Conservation (phyloP, 2,113 vertebrate genomes). For the Myodes glareolus region DNA sequence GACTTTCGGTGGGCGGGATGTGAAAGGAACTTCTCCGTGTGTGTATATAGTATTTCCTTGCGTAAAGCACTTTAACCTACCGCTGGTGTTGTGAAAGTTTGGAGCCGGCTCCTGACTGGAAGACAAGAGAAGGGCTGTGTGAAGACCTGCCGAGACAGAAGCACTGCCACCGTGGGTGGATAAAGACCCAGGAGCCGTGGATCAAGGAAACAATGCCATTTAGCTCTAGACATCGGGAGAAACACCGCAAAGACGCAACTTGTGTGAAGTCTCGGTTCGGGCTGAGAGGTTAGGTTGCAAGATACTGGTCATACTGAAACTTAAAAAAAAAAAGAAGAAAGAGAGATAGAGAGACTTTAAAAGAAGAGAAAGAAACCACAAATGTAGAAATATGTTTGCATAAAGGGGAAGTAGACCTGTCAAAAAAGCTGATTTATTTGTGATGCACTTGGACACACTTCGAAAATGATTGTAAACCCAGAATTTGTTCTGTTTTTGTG, state of each 20-base stretch:
- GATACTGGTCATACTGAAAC: conserved; percentile 68
- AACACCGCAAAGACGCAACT: conserved; percentile 69
- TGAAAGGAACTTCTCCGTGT: conserved; percentile 69
- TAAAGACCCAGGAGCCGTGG: neutral
- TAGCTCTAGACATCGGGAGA: conserved; percentile 74
- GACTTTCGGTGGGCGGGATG: conserved; percentile 78
- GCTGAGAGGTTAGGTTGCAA: conserved; percentile 77
- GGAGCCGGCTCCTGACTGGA: conserved; percentile 78
- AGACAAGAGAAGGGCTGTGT: conserved; percentile 55
- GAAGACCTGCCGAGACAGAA: conserved; percentile 80
- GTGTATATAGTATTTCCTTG: conserved; percentile 85
- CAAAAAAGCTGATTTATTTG: conserved; percentile 63
- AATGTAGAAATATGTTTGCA: conserved; percentile 69
- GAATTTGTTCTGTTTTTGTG: conserved; percentile 84
- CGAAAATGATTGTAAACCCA: conserved; percentile 78
- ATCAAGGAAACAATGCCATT: conserved; percentile 70
- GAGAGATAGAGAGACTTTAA: conserved; percentile 67
- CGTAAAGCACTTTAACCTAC: conserved; percentile 95
- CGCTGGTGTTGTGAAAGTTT: conserved; percentile 73
- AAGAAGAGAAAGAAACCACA: conserved; percentile 62
- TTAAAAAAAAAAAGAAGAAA: neutral
- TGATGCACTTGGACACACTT: conserved; percentile 76
- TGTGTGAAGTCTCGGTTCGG: conserved; percentile 82
- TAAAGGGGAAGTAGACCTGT: conserved; percentile 68
- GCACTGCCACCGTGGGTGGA: conserved; percentile 66